Conservation (phyloP, 2,797 vertebrate genomes). For the Florisuga fusca region DNA sequence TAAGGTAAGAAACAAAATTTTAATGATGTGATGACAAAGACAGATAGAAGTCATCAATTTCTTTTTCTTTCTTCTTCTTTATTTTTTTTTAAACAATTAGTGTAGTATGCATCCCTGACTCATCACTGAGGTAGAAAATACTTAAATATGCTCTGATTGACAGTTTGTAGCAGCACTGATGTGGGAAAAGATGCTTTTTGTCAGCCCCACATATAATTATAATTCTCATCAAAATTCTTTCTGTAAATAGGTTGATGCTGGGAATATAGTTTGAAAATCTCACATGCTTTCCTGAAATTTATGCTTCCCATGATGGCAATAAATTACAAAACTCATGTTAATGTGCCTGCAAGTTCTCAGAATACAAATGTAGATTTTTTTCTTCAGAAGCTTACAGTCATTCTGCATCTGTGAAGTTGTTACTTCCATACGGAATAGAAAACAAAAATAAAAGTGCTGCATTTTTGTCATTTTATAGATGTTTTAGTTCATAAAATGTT, state of each 20-base stretch:
- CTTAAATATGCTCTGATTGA: conserved; percentile 4
- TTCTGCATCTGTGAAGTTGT: conserved; percentile 23
- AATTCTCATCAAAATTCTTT: conserved; percentile 54
- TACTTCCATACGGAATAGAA: conserved; percentile 3
- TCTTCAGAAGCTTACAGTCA: background rate
- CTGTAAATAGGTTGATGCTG: conserved; percentile 50
- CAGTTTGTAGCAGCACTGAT: conserved; percentile 17
- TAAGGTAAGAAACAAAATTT: background rate
- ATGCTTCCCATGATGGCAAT: conserved; percentile 47
- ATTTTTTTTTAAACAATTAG: background rate
- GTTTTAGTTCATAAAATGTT: background rate
- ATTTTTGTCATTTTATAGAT: conserved; percentile 22
- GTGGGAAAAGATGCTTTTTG: conserved; percentile 34
- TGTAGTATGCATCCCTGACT: background rate
- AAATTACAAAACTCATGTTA: conserved; percentile 47
- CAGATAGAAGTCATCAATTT: background rate
- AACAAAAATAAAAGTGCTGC: conserved; percentile 13
- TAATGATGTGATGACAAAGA: background rate
- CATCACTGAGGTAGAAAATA: conserved; percentile 57
- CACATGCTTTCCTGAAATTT: conserved; percentile 47
- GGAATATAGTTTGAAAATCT: conserved; percentile 36
- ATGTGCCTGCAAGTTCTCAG: conserved; percentile 19
- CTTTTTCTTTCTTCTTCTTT: background rate
- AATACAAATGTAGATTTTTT: background rate
- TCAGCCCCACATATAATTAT: conserved; percentile 21